Percentiles rank a stretch among this genome's conserved stretches.
phyloP scores from a whole-genome alignment of 2,113 vertebrate species.

The Tachysurus fulvidraco region DNA sequence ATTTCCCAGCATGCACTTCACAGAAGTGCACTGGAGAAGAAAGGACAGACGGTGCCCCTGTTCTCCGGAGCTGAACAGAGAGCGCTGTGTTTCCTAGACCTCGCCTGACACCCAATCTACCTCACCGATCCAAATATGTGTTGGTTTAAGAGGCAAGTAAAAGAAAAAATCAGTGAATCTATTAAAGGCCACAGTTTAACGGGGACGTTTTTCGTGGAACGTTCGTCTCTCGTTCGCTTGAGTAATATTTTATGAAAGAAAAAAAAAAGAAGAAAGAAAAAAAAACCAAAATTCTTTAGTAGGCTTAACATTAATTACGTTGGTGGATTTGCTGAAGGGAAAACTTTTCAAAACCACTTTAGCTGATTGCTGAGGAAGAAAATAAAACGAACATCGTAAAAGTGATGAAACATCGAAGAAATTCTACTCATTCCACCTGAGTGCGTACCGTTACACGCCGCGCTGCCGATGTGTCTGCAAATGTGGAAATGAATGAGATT shows the following conservation, averaged over 20 bases:
- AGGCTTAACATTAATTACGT: neutral
- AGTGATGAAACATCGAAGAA: neutral
- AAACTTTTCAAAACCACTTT: neutral
- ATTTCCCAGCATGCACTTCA: slow-evolving; percentile 66
- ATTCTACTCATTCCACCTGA: neutral
- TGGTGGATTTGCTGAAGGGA: neutral
- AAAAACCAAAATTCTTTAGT: neutral
- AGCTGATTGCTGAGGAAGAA: neutral
- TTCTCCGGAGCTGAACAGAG: slow-evolving; percentile 66
- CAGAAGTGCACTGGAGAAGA: slow-evolving; percentile 53
- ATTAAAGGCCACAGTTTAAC: neutral
- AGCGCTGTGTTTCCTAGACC: slow-evolving; percentile 62
- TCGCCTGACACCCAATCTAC: slow-evolving; percentile 31
- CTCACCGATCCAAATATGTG: slow-evolving; percentile 27
- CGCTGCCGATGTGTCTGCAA: no score
- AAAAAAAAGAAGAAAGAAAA: neutral
- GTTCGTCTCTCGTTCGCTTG: neutral
- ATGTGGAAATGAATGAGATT: no score
- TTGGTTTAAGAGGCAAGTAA: slow-evolving; percentile 31
- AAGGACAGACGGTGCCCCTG: slow-evolving; percentile 69
- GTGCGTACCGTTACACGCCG: neutral
- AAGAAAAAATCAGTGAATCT: neutral
- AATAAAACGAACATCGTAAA: neutral
- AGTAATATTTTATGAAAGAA: neutral
- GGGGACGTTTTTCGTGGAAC: neutral